phyloP scores from a whole-genome alignment of 2,797 vertebrate genomes.

The Hydrolagus colliei region DNA sequence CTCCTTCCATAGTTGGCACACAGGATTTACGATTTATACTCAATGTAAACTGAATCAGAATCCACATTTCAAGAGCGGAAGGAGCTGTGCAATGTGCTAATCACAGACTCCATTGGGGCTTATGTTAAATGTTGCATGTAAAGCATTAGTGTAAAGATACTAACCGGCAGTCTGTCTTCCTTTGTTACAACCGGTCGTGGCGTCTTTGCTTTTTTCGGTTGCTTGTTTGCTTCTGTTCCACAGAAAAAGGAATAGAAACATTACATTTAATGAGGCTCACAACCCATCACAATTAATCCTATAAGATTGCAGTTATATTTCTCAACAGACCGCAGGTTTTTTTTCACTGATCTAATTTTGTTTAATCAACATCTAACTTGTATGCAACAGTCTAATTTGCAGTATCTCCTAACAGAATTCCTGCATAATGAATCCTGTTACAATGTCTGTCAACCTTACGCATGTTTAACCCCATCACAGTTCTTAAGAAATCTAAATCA shows the following conservation, averaged over 20 bases:
- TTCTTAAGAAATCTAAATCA: too few species aligned
- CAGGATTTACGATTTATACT: too few species aligned
- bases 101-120: neutral
- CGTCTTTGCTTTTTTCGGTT: conserved; percentile 43
- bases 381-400: too few species aligned
- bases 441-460: too few species aligned
- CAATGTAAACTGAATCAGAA: too few species aligned
- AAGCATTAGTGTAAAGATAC: conserved; percentile 34
- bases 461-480: too few species aligned
- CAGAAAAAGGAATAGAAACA: neutral
- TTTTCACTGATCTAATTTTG: neutral
- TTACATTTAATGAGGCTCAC: conserved; percentile 41
- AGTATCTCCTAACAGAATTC: too few species aligned
- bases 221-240: conserved; percentile 39
- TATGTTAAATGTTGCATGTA: neutral
- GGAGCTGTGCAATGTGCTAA: too few species aligned
- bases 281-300: neutral
- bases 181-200: conserved; percentile 41
- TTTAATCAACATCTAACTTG: neutral
- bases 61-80: too few species aligned
- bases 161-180: conserved; percentile 48
- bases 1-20: too few species aligned
- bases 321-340: neutral
- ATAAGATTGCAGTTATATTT: neutral
- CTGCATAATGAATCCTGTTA: too few species aligned